A percentile compares a stretch with the other conserved stretches of the same genome.
phyloP scores from a whole-genome alignment of 2,113 vertebrate species.

The Rhinolophus ferrumequinum region DNA sequence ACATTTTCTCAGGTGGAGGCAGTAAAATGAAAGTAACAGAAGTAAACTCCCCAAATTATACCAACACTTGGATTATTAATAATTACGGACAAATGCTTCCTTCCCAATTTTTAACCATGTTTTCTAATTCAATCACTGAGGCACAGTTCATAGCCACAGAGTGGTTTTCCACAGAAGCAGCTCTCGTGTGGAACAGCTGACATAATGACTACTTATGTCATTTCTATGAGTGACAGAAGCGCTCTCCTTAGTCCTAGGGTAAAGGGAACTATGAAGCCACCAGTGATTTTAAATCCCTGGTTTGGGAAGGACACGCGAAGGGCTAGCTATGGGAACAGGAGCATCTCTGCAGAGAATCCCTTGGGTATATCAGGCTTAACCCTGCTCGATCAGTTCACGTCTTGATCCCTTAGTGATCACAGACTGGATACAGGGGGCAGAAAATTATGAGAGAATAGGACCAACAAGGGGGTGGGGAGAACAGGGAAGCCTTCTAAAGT shows the following conservation, averaged over 20 bases:
- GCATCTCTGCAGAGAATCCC: neutral
- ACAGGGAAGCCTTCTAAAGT: neutral
- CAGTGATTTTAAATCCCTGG: neutral
- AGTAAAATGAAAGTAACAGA: neutral
- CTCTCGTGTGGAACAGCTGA: slow-evolving; percentile 61
- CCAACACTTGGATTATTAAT: neutral
- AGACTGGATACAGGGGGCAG: neutral
- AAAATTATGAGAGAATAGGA: neutral
- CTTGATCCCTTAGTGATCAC: neutral
- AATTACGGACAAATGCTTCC: neutral
- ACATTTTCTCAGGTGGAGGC: neutral
- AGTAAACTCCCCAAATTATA: neutral
- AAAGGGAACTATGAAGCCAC: slow-evolving; percentile 16
- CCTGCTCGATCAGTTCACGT: neutral
- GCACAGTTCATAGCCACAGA: slow-evolving; percentile 65
- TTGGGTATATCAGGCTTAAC: neutral
- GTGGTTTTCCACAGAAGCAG: slow-evolving; percentile 79
- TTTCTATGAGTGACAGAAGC: slow-evolving; percentile 61
- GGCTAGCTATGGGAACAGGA: neutral
- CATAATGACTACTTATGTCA: neutral
- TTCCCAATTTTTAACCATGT: neutral
- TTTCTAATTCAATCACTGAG: slow-evolving; percentile 65
- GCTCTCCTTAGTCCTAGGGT: slow-evolving; percentile 53
- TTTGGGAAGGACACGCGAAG: neutral
- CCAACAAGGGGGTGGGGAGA: neutral